These are phyloP conservation scores for Rotaria sp. DNA, from an alignment of 2,888 invertebrate species.

Conservation along the genomic window DNA sequence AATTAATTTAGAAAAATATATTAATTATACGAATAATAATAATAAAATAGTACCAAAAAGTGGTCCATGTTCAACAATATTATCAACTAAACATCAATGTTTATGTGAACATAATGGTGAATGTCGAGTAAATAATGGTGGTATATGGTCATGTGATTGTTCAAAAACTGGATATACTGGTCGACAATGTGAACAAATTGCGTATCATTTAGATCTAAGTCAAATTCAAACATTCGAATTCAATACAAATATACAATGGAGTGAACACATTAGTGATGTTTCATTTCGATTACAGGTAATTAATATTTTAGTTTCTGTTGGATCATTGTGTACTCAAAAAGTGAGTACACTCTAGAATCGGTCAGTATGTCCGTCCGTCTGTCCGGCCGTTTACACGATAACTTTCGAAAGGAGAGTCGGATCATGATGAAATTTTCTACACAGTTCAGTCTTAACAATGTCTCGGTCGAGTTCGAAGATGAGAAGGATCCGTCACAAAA, in stretches of 20 bases:
- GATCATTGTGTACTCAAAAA: not conserved
- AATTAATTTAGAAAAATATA: not conserved
- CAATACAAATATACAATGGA: not conserved
- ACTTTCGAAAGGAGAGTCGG: no score
- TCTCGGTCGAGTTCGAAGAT: no score
- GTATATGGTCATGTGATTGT: not conserved
- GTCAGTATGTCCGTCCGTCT: no score
- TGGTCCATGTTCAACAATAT: not conserved
- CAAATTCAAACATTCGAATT: not conserved
- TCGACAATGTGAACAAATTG: not conserved
- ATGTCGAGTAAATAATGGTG: not conserved
- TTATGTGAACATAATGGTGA: slow-evolving; percentile 5
- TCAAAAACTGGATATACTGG: slow-evolving; percentile 15
- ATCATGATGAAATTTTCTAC: no score
- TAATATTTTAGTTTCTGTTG: not conserved
- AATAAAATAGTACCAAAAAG: not conserved
- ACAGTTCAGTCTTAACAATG: no score
- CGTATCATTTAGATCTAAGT: not conserved
- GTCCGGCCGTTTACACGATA: no score
- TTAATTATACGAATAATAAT: not conserved
- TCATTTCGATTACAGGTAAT: not conserved
- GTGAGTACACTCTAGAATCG: no score
- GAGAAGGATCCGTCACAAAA: no score
- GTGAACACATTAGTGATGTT: slow-evolving; percentile 10
- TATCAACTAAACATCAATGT: not conserved